These are phyloP conservation scores for Archaeoteleia sp. DNA, from an alignment of 2,888 invertebrate species.

Conservation along the genomic window DNA sequence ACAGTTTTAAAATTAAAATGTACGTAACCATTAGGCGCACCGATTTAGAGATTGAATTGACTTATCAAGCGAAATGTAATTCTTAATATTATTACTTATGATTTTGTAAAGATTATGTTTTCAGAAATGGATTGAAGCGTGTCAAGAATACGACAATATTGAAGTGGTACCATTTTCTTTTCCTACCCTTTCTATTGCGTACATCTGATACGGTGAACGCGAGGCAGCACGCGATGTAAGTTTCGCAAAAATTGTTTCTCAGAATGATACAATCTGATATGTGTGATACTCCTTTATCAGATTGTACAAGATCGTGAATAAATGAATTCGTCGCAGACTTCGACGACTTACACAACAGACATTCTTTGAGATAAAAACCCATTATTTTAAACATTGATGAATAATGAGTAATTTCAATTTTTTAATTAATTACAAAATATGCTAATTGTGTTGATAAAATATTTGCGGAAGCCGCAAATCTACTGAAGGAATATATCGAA, in stretches of 20 bases:
- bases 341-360: too few species aligned
- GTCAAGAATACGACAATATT: neutral
- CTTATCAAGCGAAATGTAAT: too few species aligned
- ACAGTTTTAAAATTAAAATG: too few species aligned
- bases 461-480: too few species aligned
- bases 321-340: conserved; percentile 10
- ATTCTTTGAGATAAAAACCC: too few species aligned
- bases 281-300: conserved; percentile 17
- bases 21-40: too few species aligned
- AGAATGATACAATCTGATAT: conserved; percentile 33
- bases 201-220: conserved; percentile 33
- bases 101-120: conserved; percentile 1
- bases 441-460: neutral
- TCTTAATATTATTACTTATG: too few species aligned
- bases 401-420: neutral
- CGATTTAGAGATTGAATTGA: too few species aligned
- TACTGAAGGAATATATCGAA: conserved; percentile 10
- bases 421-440: neutral
- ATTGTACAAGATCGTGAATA: conserved; percentile 8
- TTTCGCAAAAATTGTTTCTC: conserved; percentile 40
- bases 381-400: conserved; percentile 1
- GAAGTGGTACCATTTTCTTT: conserved; percentile 10
- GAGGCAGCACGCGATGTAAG: conserved; percentile 31
- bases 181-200: conserved; percentile 12
- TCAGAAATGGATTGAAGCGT: neutral